phyloP scores from a whole-genome alignment of 2,888 invertebrate genomes.

The Oligia fasciuncula region DNA sequence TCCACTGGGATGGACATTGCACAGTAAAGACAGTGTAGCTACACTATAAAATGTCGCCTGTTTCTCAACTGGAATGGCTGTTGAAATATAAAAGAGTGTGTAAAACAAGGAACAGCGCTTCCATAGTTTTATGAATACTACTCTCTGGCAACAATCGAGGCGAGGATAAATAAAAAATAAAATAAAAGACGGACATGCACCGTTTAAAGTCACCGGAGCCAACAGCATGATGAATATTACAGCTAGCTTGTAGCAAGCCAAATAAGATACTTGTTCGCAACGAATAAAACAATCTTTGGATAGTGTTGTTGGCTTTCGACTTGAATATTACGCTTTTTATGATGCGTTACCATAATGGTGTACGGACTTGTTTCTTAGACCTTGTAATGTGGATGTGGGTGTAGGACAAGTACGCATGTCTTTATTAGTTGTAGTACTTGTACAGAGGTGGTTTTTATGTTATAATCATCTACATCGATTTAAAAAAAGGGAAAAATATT shows the following conservation, averaged over 20 bases:
- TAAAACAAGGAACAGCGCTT: constrained; percentile 81
- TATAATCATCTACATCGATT: background rate
- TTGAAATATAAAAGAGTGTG: constrained; percentile 85
- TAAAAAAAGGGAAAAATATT: background rate
- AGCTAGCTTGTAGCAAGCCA: constrained; percentile 80
- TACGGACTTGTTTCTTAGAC: constrained; percentile 57
- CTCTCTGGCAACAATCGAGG: constrained; percentile 86
- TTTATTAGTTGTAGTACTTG: constrained; percentile 33
- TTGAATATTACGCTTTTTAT: constrained; percentile 72
- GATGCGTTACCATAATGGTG: constrained; percentile 68
- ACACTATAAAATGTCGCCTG: constrained; percentile 72
- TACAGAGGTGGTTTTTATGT: background rate
- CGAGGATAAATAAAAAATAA: constrained; percentile 80
- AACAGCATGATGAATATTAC: constrained; percentile 87
- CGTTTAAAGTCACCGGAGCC: constrained; percentile 85
- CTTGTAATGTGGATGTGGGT: constrained; percentile 45
- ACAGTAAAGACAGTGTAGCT: constrained; percentile 67
- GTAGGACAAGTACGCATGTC: constrained; percentile 5
- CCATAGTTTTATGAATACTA: constrained; percentile 85
- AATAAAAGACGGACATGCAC: constrained; percentile 81
- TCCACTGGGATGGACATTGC: constrained; percentile 58
- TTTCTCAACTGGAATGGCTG: constrained; percentile 77
- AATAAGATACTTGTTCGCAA: constrained; percentile 74
- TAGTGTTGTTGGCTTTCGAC: constrained; percentile 72
- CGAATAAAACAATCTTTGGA: constrained; percentile 74